Percentiles rank a stretch among this genome's conserved stretches.
Evolutionary conservation across 1,140 invertebrate species (phyloP).

Genomic region (Drosophila kikkawai): DNA sequence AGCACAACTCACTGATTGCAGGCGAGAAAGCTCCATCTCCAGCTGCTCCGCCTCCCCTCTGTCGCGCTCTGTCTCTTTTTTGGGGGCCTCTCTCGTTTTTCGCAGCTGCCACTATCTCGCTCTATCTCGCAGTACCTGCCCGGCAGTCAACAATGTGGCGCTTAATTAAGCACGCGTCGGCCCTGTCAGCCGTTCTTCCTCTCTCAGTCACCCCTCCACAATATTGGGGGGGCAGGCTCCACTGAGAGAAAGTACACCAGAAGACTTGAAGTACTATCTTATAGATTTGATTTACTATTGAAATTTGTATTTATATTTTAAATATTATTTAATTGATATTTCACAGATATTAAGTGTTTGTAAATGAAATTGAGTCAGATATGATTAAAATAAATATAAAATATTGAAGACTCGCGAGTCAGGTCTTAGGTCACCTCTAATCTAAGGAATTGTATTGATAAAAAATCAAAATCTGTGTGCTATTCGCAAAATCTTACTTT

Average conservation of each 20-base stretch:
- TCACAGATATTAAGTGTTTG: neutral
- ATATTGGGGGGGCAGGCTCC: neutral
- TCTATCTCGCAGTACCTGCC: constrained; percentile 25
- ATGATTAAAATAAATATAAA: too few relatives aligned
- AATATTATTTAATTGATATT: neutral
- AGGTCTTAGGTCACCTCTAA: too few relatives aligned
- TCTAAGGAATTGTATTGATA: too few relatives aligned
- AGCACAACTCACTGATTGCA: constrained; percentile 43
- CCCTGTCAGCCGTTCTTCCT: constrained; percentile 29
- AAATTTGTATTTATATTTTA: neutral
- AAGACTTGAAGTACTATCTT: neutral
- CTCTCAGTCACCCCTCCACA: constrained; percentile 9
- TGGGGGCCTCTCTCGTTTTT: constrained; percentile 2
- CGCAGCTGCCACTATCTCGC: constrained; percentile 18
- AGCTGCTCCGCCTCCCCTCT: constrained; percentile 5
- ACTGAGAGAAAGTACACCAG: constrained; percentile 9
- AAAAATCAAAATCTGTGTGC: too few relatives aligned
- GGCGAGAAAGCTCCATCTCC: constrained; percentile 49
- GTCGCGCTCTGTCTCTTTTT: constrained; percentile 3
- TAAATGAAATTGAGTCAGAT: too few relatives aligned
- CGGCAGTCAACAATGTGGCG: constrained; percentile 51
- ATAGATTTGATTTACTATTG: neutral
- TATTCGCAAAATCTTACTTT: too few relatives aligned
- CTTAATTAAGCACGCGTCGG: constrained; percentile 77
- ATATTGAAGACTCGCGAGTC: too few relatives aligned